A percentile compares a stretch with the other conserved stretches of the same genome.
Evolutionary conservation across 2,113 vertebrate species (phyloP).

Genomic region (Grammomys surdaster): DNA sequence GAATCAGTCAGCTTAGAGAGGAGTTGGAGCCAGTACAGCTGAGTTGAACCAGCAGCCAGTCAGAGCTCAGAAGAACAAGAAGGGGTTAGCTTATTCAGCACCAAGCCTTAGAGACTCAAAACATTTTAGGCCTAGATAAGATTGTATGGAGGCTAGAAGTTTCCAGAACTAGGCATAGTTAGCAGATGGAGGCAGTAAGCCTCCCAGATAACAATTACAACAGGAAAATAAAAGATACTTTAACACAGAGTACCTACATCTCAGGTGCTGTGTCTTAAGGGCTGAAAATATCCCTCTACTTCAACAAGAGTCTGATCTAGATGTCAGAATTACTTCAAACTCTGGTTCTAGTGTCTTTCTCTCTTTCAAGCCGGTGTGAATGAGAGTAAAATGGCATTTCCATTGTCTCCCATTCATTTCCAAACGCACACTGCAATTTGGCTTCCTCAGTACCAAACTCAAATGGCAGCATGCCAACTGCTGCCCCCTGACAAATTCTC

Average conservation of each 20-base stretch:
- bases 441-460: background rate
- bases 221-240: too few relatives aligned
- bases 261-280: background rate
- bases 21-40: too few relatives aligned
- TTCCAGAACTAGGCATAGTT: too few relatives aligned
- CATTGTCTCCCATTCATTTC: background rate
- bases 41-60: too few relatives aligned
- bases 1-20: too few relatives aligned
- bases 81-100: too few relatives aligned
- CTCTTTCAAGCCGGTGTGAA: constrained; percentile 36
- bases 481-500: constrained; percentile 31
- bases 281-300: constrained; percentile 2
- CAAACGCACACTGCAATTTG: background rate
- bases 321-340: constrained; percentile 42
- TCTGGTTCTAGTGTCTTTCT: background rate
- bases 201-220: too few relatives aligned
- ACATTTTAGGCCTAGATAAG: too few relatives aligned
- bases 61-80: too few relatives aligned
- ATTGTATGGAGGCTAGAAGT: too few relatives aligned
- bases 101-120: too few relatives aligned
- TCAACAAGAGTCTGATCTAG: background rate
- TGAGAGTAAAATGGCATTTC: constrained; percentile 25
- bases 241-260: background rate
- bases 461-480: background rate
- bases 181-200: too few relatives aligned